Evolutionary conservation across 2,113 vertebrate genomes (phyloP).

Genomic region (Egretta garzetta): DNA sequence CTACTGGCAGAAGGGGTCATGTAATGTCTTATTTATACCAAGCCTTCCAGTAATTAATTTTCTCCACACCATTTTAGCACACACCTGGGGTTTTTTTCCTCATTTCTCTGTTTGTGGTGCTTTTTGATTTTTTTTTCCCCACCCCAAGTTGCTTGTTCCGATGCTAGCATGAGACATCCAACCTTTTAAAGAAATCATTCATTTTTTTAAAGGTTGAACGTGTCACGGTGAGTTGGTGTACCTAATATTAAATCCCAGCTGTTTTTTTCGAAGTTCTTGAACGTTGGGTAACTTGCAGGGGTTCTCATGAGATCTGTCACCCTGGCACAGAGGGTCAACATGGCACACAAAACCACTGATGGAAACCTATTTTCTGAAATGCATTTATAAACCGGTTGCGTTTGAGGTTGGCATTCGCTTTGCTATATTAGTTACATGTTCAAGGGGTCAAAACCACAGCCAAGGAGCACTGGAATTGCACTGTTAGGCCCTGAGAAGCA

Average conservation of each 20-base stretch:
- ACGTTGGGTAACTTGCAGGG: slow-evolving; percentile 12
- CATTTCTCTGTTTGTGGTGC: slow-evolving; percentile 34
- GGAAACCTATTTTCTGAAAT: background rate
- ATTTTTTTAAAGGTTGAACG: slow-evolving; percentile 82
- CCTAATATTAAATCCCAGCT: slow-evolving; percentile 72
- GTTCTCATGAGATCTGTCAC: background rate
- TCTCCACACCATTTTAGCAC: slow-evolving; percentile 14
- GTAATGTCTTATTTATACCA: slow-evolving; percentile 49
- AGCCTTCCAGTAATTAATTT: slow-evolving; percentile 42
- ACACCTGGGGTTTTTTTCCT: background rate
- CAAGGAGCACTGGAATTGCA: background rate
- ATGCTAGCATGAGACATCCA: slow-evolving; percentile 72
- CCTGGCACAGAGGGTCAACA: background rate
- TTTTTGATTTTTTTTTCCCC: slow-evolving; percentile 20
- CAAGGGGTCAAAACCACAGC: background rate
- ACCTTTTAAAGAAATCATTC: slow-evolving; percentile 86
- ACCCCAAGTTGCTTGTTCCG: slow-evolving; percentile 63
- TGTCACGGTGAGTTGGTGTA: slow-evolving; percentile 69
- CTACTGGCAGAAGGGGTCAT: slow-evolving; percentile 27
- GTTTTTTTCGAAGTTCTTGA: slow-evolving; percentile 70
- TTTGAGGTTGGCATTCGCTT: background rate
- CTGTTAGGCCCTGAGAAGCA: background rate
- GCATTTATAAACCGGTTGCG: background rate
- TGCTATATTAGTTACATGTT: background rate
- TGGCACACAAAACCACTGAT: background rate